Evolutionary conservation across 2,113 vertebrate genomes (phyloP), one percentile per base, ranked within the genome.

Genomic region (Ceratotherium simum): DNA sequence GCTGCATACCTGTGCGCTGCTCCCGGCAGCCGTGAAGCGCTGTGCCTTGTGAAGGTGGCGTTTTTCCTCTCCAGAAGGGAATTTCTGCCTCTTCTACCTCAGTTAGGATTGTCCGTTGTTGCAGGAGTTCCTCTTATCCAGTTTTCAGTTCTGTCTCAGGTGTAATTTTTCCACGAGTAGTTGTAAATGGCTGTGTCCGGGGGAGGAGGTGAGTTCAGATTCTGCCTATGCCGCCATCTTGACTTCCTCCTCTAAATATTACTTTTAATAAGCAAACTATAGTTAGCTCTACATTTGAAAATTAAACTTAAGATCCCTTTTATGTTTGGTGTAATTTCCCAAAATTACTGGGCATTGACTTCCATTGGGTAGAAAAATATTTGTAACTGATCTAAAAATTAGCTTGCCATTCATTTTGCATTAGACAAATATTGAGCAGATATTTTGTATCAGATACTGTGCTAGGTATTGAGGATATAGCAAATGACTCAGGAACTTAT

Each of bases 231-330:
- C 39, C 39, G 4, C 39, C 39, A 39, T 39, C 39, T 39, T 39
- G 39, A 39, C 39, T 39, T 39, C 39, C 39, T 39, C 39, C 51
- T 69, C 56, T 84, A 83, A 84, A 25, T 60, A 91, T 60, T 58
- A 72, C 29, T 69, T 91, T 90, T 60, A 75, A 69, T 27, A 89
- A 82, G 20, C 36, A 33, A 20, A 56, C 67, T 58, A 33, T 70
- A 39, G 36, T 83, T 64, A 78, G 58, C 64, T 72, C 21, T 79
- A 31, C 27, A 58, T 83, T 94, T 94, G 36, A 58, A 48, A 46
- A 83, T 78, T 78, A 46, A 94, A 86, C 23, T 70, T 78, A 79
- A 94, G n/a, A 90, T 36, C 5, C 46, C 56, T 81, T 87, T 78
- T 67, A 42, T 70, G 25, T 95, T 90, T 97, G 27, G 12, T 70